phyloP scores from a whole-genome alignment of 92 coral and sea anemone species.

The Hydrozoanthus gracilis region DNA sequence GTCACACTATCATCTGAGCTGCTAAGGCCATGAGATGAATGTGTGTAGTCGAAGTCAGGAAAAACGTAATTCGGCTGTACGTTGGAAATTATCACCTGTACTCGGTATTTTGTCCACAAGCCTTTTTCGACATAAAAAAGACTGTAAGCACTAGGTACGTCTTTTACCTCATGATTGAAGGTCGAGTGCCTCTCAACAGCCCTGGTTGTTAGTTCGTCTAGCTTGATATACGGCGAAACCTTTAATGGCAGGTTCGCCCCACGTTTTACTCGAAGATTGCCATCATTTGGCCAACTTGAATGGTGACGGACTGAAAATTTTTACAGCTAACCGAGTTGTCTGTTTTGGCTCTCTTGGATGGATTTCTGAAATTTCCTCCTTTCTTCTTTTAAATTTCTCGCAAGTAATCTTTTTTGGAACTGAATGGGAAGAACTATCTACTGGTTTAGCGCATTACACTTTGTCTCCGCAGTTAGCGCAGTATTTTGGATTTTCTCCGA shows the following conservation, averaged over 20 bases:
- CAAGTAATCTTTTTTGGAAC: background rate
- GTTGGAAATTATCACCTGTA: background rate
- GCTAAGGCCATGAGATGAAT: constrained; percentile 1
- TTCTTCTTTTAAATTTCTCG: background rate
- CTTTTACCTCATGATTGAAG: background rate
- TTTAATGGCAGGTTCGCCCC: constrained; percentile 22
- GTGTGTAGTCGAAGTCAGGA: constrained; percentile 12
- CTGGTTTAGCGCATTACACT: background rate
- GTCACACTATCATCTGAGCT: constrained; percentile 14
- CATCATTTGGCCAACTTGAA: background rate
- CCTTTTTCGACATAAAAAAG: constrained; percentile 9
- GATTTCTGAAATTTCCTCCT: constrained; percentile 1
- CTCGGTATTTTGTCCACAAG: background rate
- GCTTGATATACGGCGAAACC: constrained; percentile 14
- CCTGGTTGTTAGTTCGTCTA: constrained; percentile 1
- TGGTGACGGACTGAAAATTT: constrained; percentile 9
- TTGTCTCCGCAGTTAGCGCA: constrained; percentile 17
- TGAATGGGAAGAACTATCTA: background rate
- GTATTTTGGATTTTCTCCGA: constrained; percentile 1
- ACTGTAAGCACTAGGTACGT: background rate
- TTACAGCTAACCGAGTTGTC: constrained; percentile 1
- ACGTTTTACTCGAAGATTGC: constrained; percentile 8
- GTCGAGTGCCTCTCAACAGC: constrained; percentile 8
- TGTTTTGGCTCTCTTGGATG: background rate
- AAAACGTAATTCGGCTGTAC: constrained; percentile 8